Percentiles rank a stretch among this genome's conserved stretches.
Conservation (phyloP, 2,888 invertebrate genomes). For the Theodoxus fluviatilis region DNA sequence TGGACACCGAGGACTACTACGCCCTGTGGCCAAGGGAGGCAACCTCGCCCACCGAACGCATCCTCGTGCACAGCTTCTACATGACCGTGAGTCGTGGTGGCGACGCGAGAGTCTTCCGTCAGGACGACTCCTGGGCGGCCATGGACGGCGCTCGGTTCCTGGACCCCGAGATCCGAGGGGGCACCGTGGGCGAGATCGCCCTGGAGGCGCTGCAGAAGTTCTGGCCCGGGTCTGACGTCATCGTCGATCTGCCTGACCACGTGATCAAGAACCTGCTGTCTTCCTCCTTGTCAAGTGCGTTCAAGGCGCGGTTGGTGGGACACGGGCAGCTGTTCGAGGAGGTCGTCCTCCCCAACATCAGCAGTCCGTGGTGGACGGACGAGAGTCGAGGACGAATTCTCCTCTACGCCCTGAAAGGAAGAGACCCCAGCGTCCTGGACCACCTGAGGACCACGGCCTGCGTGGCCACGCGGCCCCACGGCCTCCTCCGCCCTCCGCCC, state of each 20-base stretch:
- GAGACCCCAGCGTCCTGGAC: constrained; percentile 23
- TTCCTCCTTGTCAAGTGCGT: constrained; percentile 18
- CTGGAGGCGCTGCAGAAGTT: constrained; percentile 25
- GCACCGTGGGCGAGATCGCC: constrained; percentile 26
- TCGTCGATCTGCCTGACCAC: constrained; percentile 30
- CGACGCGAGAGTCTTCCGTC: background rate
- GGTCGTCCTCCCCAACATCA: constrained; percentile 41
- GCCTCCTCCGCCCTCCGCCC: constrained; percentile 33
- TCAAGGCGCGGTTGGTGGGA: constrained; percentile 24
- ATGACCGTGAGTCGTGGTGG: background rate
- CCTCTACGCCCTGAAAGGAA: constrained; percentile 34
- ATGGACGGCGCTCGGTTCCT: constrained; percentile 37
- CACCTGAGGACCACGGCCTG: constrained; percentile 32
- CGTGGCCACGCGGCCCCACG: constrained; percentile 42
- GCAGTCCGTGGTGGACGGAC: constrained; percentile 20
- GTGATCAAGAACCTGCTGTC: constrained; percentile 20
- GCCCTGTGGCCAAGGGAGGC: constrained; percentile 28
- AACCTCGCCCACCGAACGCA: background rate
- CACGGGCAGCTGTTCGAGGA: constrained; percentile 35
- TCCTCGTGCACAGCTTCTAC: constrained; percentile 14
- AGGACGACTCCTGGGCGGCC: constrained; percentile 21
- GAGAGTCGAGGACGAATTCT: constrained; percentile 38
- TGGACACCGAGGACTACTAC: too few relatives aligned
- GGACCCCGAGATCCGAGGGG: constrained; percentile 27
- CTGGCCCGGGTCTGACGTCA: background rate